Conservation (phyloP, 2,113 vertebrate genomes). For the Paradisaea rubra region DNA sequence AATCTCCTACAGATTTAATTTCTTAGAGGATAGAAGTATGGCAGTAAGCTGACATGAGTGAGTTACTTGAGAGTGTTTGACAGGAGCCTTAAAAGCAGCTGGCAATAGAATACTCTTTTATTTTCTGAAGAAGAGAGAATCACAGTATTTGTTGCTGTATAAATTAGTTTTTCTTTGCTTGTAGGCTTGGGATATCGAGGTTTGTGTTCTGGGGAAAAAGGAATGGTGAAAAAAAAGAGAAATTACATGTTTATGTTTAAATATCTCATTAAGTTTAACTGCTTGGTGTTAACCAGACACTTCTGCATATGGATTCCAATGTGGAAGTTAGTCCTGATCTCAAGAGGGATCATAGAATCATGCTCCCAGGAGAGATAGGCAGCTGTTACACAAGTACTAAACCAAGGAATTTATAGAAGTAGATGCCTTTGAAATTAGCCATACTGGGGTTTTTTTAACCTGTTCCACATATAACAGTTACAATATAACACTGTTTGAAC, state of each 20-base stretch:
- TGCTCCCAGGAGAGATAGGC: neutral
- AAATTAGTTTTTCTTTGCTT: neutral
- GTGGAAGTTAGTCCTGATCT: neutral
- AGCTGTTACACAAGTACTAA: neutral
- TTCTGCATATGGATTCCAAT: too few species aligned
- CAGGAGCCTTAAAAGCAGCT: neutral
- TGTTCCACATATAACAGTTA: fast-evolving
- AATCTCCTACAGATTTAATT: neutral
- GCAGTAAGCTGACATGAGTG: neutral
- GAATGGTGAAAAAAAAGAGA: neutral
- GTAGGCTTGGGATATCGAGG: neutral
- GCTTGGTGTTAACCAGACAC: neutral
- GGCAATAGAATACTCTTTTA: neutral
- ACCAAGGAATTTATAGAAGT: neutral
- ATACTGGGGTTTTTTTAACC: fast-evolving
- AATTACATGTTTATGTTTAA: neutral
- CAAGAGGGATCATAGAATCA: fast-evolving
- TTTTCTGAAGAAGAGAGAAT: neutral
- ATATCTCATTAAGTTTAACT: neutral
- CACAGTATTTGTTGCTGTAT: neutral
- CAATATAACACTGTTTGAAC: neutral
- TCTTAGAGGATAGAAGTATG: neutral
- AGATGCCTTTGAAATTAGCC: neutral
- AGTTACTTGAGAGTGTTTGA: neutral
- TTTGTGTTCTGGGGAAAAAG: neutral